These are phyloP conservation scores for Plecotus auritus DNA, from an alignment of 2,113 vertebrate genomes.

Conservation along the genomic window DNA sequence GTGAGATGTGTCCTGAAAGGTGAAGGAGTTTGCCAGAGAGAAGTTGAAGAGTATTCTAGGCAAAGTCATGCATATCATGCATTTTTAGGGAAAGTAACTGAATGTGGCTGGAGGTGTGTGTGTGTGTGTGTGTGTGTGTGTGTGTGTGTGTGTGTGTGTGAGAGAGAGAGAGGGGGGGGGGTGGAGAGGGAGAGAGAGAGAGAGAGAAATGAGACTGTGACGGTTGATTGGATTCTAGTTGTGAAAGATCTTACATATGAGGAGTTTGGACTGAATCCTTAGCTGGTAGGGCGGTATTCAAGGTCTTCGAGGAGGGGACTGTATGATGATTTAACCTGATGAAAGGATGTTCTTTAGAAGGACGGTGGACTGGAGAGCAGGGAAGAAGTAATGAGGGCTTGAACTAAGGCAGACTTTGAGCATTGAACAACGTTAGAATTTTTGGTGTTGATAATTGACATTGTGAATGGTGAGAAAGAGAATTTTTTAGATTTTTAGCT, in stretches of 20 bases:
- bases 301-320: neutral
- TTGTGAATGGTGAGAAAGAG: neutral
- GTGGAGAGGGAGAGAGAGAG: neutral
- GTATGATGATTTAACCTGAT: conserved; percentile 15
- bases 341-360: conserved; percentile 20
- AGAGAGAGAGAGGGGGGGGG: neutral
- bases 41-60: conserved; percentile 12
- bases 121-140: neutral
- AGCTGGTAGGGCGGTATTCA: neutral
- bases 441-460: neutral
- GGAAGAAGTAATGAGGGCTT: neutral
- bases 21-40: conserved; percentile 4
- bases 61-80: neutral
- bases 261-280: conserved; percentile 10
- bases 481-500: conserved; percentile 25
- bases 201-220: neutral
- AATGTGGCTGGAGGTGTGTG: neutral
- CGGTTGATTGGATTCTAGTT: neutral
- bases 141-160: neutral
- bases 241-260: neutral
- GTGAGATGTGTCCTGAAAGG: conserved; percentile 21
- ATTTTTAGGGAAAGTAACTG: neutral
- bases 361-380: neutral
- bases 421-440: conserved; percentile 2
- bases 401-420: neutral